Evolutionary conservation across 2,888 invertebrate species (phyloP), one percentile per base, ranked within the genome.

Genomic region (Dicyrtomina minuta): DNA sequence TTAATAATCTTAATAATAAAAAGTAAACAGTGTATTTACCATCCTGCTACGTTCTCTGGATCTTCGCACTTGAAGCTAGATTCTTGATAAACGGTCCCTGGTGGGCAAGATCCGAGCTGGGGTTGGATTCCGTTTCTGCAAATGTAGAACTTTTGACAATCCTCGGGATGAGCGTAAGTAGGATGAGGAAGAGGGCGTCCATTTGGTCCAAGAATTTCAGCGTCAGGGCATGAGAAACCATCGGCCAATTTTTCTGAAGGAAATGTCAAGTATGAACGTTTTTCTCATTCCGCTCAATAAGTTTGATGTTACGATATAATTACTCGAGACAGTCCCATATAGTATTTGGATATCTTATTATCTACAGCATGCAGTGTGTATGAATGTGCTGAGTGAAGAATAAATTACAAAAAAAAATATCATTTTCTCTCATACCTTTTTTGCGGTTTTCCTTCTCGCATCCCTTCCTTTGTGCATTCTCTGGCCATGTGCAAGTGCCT

Each of bases 401-500:
- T 26, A 24, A 43, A 46, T 56, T 41, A 49, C 24, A 62, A 46
- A 13, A 62, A 22, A 5, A 2, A 44, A n/a, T n/a, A n/a, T n/a
- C n/a, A n/a, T n/a, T n/a, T n/a, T n/a, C n/a, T n/a, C n/a, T n/a
- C 56, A 27, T 60, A 58, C 64, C 51, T 73, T 76, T 77, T 70
- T 78, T 78, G 27, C 74, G 74, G 69, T 78, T 77, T 66, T 76
- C 76, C 70, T 72, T 75, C 56, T 75, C 75, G 70, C 78, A 78
- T 62, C 75, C 78, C 64, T 76, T 74, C 26, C 77, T 68, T 55
- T 76, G 74, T 62, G 76, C 76, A 65, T 69, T 68, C 60, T 75
- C 75, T 46, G 93, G 93, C 94, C 94, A 94, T 65, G 93, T 92
- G 81, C 94, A 94, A 66, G 91, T 92, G 68, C 93, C 93, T 53